Evolutionary conservation across 2,797 vertebrate genomes (phyloP), one percentile per base, ranked within the genome.

Genomic region (Naso thynnoides): DNA sequence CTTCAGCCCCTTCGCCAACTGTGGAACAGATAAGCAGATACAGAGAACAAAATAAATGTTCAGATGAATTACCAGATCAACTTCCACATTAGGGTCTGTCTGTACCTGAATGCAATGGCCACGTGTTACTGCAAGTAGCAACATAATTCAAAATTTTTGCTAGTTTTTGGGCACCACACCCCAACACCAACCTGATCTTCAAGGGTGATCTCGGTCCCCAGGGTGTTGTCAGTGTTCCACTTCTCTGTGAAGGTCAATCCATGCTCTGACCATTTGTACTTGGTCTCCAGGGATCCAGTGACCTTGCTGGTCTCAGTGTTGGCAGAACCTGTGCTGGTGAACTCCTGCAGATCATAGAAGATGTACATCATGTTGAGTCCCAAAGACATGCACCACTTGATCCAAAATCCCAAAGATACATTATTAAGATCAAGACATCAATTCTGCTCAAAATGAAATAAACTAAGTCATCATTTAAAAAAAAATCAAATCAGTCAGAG

Each of bases 261-360:
- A 0, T 97, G 96, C 73, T 99, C 98, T 0, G 92, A 91, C 96
- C 97, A 99, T 72, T 94, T 96, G 91, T 98, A 99, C 90, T 99
- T 99, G 86, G 98, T 99, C 95, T 99, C 97, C 94, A 99, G 89
- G 64, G 96, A 97, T 64, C 97, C 98, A 0, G 92, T 91, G 41
- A 99, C 97, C 93, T 99, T 99, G 91, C 91, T 97, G 67, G 97
- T 99, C 93, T 99, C 97, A 0, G 96, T 96, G 92, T 98, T 98
- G 86, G 97, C 97, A 26, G 96, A 97, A 74, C 98, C 97, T 9
- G 96, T 96, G 92, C 97, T 99, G 80, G 95, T 98, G 88, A 99
- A 99, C 94, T 99, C 98, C 98, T 99, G 84, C 44, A 67, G 23
- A 73, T 27, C 10, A 71, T 0, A 44, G 26, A 19, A 33, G 31